These are phyloP conservation scores for Leptinotarsa undecemlineata DNA, from an alignment of 1,140 invertebrate species.

Conservation along the genomic window DNA sequence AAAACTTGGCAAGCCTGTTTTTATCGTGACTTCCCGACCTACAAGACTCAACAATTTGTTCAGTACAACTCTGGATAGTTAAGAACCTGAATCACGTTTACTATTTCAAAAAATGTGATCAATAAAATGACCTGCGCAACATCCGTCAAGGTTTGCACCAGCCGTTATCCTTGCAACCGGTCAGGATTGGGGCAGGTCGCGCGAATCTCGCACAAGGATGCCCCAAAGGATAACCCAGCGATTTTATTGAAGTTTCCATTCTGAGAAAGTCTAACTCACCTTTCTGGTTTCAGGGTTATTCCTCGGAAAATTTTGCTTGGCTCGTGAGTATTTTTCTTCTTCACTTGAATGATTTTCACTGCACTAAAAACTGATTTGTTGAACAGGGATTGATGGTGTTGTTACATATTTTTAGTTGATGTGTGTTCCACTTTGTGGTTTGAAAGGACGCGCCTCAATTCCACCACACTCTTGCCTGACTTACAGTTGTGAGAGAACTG, in stretches of 20 bases:
- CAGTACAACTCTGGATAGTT: too few species aligned
- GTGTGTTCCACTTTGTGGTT: background rate
- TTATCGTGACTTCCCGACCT: too few species aligned
- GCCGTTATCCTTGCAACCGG: background rate
- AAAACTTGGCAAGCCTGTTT: too few species aligned
- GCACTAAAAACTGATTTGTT: background rate
- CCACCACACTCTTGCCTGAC: background rate
- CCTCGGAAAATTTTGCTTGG: background rate
- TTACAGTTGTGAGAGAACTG: background rate
- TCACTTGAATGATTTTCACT: background rate
- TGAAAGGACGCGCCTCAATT: background rate
- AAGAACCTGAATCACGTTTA: too few species aligned
- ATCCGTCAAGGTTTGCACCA: conserved; percentile 2
- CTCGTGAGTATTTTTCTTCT: background rate
- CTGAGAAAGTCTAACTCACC: background rate
- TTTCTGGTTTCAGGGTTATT: background rate
- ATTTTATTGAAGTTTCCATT: background rate
- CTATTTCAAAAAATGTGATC: background rate
- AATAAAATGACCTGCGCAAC: conserved; percentile 5
- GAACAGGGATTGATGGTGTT: background rate
- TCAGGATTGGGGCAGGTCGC: background rate
- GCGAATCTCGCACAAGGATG: background rate
- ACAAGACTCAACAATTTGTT: too few species aligned
- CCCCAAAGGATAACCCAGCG: background rate
- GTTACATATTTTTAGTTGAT: background rate